A percentile compares a stretch with the other conserved stretches of the same genome.
Evolutionary conservation across 2,888 invertebrate genomes (phyloP).

Genomic region (Rotaria socialis): DNA sequence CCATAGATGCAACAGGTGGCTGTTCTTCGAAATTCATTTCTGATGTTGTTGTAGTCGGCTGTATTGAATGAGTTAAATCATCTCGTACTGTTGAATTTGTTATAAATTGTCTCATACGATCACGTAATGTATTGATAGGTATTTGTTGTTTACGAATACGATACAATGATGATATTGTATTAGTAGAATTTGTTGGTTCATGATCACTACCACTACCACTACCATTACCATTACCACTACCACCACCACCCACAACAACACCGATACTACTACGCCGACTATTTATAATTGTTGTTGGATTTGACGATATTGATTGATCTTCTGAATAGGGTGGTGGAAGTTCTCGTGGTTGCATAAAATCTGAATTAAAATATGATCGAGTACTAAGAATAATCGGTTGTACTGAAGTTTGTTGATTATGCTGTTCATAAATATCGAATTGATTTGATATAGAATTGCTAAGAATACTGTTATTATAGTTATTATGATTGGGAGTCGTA

Average conservation of each 20-base stretch:
- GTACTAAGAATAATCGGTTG: background rate
- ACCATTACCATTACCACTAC: no score
- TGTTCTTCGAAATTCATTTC: background rate
- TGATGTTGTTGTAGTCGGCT: background rate
- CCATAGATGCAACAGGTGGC: background rate
- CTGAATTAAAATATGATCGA: background rate
- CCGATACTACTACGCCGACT: background rate
- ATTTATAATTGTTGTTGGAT: background rate
- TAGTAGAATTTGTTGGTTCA: background rate
- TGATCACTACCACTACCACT: background rate
- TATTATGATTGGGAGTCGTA: background rate
- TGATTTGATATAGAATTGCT: background rate
- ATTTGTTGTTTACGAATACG: background rate
- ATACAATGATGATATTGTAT: background rate
- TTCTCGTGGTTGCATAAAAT: background rate
- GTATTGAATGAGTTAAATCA: background rate
- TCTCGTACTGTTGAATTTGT: background rate
- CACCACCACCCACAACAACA: no score
- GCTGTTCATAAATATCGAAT: background rate
- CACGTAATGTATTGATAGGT: background rate
- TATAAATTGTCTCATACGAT: constrained; percentile 11
- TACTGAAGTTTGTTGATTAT: background rate
- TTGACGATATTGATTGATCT: background rate
- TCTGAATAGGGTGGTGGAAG: background rate
- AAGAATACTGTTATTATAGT: constrained; percentile 11